Conservation (phyloP, 2,797 vertebrate genomes). For the Tauraco hartlaubi region DNA sequence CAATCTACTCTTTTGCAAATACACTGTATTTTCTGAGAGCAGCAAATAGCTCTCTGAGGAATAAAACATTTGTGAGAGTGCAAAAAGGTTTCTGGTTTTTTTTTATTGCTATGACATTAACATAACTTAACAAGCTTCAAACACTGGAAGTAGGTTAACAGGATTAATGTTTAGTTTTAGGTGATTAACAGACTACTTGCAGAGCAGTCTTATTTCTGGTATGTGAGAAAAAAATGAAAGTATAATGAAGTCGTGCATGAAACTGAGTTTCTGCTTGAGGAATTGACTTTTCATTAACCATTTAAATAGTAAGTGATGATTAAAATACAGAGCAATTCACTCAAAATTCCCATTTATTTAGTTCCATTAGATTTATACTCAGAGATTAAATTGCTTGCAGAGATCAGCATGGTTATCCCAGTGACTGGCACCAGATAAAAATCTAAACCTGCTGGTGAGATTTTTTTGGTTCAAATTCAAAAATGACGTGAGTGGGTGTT, state of each 20-base stretch:
- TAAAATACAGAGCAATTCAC: conserved; percentile 16
- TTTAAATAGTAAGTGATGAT: conserved; percentile 55
- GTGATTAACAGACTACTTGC: conserved; percentile 51
- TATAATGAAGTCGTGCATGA: conserved; percentile 40
- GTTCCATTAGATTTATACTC: not conserved
- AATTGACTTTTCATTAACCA: conserved; percentile 19
- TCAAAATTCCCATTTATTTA: conserved; percentile 5
- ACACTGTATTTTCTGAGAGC: not conserved
- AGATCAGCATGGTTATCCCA: not conserved
- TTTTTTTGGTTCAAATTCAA: conserved; percentile 21
- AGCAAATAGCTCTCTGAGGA: not conserved
- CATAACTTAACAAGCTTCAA: conserved; percentile 34
- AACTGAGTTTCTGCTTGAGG: not conserved
- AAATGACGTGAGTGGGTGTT: not conserved
- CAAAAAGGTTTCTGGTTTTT: not conserved
- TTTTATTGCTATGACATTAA: conserved; percentile 38
- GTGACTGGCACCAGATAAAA: conserved; percentile 37
- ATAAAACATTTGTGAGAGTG: not conserved
- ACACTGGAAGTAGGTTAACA: conserved; percentile 36
- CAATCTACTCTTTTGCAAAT: conserved; percentile 31
- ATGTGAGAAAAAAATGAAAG: conserved; percentile 55
- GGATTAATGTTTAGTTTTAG: conserved; percentile 49
- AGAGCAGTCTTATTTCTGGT: not conserved
- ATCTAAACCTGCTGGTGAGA: not conserved
- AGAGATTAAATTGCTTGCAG: conserved; percentile 31